phyloP scores from a whole-genome alignment of 2,113 vertebrate genomes.

The Dasyurus viverrinus region DNA sequence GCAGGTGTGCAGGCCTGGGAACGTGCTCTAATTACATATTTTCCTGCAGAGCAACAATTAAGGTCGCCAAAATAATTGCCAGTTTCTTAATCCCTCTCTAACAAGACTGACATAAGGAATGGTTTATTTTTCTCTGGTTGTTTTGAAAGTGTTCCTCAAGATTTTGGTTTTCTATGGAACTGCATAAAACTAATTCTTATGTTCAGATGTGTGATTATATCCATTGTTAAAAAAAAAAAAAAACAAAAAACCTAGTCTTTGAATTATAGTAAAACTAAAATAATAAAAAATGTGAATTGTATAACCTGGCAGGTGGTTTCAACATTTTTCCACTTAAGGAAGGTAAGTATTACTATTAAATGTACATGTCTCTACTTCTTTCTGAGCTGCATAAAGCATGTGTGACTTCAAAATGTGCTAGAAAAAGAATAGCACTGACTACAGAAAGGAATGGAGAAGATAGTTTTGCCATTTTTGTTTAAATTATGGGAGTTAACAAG shows the following conservation, averaged over 20 bases:
- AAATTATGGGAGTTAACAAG: constrained; percentile 23
- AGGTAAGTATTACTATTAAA: constrained; percentile 73
- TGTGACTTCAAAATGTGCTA: constrained; percentile 68
- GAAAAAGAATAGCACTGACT: constrained; percentile 45
- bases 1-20: constrained; percentile 97
- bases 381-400: constrained; percentile 63
- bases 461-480: constrained; percentile 36
- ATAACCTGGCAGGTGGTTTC: constrained; percentile 75
- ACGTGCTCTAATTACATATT: constrained; percentile 98
- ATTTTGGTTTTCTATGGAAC: constrained; percentile 82
- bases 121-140: constrained; percentile 86
- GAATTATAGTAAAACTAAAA: constrained; percentile 80
- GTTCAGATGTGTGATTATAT: constrained; percentile 84
- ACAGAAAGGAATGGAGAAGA: background rate
- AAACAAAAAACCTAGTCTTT: constrained; percentile 72
- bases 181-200: constrained; percentile 85
- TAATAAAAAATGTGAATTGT: constrained; percentile 79
- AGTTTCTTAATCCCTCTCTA: constrained; percentile 94
- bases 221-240: constrained; percentile 81
- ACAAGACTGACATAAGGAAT: constrained; percentile 89
- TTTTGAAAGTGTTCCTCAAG: constrained; percentile 87
- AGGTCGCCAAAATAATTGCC: constrained; percentile 98
- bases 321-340: constrained; percentile 73
- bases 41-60: constrained; percentile 96
- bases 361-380: constrained; percentile 61